A percentile compares a stretch with the other conserved stretches of the same genome.
Conservation (phyloP, 1,140 invertebrate genomes). For the Cyclina sinensis region DNA sequence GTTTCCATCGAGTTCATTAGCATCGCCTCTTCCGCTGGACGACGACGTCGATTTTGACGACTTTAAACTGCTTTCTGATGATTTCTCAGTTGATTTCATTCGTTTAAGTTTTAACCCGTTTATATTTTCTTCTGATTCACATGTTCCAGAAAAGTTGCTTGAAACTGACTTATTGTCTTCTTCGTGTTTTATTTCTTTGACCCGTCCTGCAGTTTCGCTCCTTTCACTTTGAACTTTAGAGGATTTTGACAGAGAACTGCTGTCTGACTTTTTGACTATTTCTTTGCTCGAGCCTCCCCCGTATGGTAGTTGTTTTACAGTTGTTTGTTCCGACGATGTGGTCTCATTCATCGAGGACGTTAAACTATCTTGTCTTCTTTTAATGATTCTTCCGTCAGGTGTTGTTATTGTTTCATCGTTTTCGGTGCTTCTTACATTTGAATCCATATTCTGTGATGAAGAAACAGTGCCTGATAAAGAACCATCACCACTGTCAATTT, state of each 20-base stretch:
- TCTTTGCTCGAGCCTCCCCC: constrained; percentile 10
- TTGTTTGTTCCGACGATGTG: background rate
- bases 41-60: constrained; percentile 33
- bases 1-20: background rate
- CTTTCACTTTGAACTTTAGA: constrained; percentile 3
- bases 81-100: constrained; percentile 40
- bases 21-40: background rate
- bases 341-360: constrained; percentile 16
- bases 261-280: constrained; percentile 49
- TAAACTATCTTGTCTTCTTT: background rate
- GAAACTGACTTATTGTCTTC: constrained; percentile 49
- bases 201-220: background rate
- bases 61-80: constrained; percentile 46
- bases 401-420: constrained; percentile 19
- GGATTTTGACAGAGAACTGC: background rate
- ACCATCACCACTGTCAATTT: constrained; percentile 5
- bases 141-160: constrained; percentile 50
- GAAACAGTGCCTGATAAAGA: background rate
- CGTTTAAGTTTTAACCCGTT: constrained; percentile 30
- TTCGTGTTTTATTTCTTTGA: background rate
- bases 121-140: constrained; percentile 44
- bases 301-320: background rate
- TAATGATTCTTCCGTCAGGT: constrained; percentile 27
- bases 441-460: constrained; percentile 47
- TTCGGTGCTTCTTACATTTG: constrained; percentile 3